Evolutionary conservation across 2,797 vertebrate genomes (phyloP).

Genomic region (Sarcophilus harrisii): DNA sequence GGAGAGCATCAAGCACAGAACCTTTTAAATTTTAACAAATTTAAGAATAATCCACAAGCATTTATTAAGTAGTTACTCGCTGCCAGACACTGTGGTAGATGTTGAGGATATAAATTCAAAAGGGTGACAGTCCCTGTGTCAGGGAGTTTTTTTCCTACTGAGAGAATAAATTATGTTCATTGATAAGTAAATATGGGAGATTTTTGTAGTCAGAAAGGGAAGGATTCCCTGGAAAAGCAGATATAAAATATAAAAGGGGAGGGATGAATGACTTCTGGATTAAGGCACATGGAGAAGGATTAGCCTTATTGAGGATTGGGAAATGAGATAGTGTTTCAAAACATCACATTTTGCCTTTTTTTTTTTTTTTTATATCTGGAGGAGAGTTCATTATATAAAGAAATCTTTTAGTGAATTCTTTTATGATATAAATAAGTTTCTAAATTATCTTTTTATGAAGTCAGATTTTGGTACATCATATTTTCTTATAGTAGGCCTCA

Average conservation of each 20-base stretch:
- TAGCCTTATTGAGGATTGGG: neutral
- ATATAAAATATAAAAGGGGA: neutral
- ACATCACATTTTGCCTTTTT: neutral
- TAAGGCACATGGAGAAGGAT: constrained; percentile 9
- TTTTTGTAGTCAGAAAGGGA: neutral
- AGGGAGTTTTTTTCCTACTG: neutral
- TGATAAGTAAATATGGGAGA: neutral
- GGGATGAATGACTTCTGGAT: neutral
- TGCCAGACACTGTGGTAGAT: neutral
- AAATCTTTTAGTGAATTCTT: neutral
- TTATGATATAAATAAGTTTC: neutral
- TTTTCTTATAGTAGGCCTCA: neutral
- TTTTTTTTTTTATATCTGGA: neutral
- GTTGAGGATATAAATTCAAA: neutral
- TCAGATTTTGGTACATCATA: neutral
- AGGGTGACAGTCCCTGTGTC: neutral
- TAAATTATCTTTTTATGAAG: neutral
- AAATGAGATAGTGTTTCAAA: neutral
- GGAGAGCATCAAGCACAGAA: neutral
- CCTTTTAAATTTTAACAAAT: neutral
- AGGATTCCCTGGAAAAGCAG: neutral
- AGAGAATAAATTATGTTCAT: neutral
- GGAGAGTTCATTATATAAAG: neutral
- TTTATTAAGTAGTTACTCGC: neutral
- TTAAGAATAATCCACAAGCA: neutral